Evolutionary conservation across 2,797 vertebrate genomes (phyloP).

Genomic region (Phalloptychus januarius): DNA sequence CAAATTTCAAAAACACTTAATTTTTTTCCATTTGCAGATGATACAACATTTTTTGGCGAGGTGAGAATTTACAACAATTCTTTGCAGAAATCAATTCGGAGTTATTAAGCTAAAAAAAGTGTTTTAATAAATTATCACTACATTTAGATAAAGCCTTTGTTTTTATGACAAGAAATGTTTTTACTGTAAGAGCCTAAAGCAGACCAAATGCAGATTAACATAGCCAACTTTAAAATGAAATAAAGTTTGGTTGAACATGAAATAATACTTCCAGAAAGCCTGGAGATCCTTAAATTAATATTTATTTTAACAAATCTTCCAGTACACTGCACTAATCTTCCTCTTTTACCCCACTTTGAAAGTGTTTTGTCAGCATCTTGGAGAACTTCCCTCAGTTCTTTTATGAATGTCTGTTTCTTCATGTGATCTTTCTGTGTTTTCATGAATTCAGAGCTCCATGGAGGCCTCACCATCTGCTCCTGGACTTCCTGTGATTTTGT

Average conservation of each 20-base stretch:
- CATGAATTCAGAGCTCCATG: neutral
- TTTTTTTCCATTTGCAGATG: no score
- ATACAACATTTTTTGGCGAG: no score
- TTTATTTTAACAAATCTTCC: neutral
- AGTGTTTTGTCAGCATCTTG: neutral
- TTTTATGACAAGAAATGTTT: neutral
- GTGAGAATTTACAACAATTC: no score
- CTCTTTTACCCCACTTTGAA: neutral
- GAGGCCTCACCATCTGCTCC: conserved; percentile 2
- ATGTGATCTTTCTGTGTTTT: neutral
- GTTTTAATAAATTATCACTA: no score
- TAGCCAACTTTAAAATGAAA: neutral
- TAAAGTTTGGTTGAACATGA: neutral
- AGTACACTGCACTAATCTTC: neutral
- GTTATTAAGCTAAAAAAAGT: no score
- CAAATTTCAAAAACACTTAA: no score
- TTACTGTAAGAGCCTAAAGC: neutral
- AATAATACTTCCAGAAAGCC: neutral
- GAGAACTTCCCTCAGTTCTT: neutral
- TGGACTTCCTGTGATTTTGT: neutral
- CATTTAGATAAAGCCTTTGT: no score
- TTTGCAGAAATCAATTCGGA: no score
- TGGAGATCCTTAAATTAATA: neutral
- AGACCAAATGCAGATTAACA: neutral
- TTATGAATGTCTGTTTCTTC: neutral